Evolutionary conservation across 35 echinoderm and acorn worm genomes (phyloP), one percentile per base, ranked within the genome.

Genomic region (Nesometra sesokonis): DNA sequence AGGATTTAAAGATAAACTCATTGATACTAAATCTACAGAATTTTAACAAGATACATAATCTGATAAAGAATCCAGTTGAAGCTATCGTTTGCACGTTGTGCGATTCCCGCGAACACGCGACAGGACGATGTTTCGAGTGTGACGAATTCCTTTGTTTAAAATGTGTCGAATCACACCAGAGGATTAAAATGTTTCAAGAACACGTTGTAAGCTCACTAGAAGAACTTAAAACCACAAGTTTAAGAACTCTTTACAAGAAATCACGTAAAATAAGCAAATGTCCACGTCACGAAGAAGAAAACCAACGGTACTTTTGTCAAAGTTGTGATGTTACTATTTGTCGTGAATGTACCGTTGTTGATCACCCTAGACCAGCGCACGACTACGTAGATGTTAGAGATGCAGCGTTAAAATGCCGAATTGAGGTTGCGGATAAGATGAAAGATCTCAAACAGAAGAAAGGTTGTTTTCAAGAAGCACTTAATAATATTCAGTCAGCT

Each of bases 281-380:
- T 31, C 76, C n/a, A 13, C 82, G 15, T 33, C 88, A 90, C 23
- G 82, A 85, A 40, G 38, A 78, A 36, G 82, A 90, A 85, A 40
- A 38, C 17, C 32, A 77, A 35, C 21, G 82, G 21, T 90, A 84
- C 37, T 90, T 43, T 43, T 89, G 87, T 23, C 52, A 81, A 36
- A 89, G 80, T 17, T 89, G 88, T 90, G 88, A 83, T 11, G 82
- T 90, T 37, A 31, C 37, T 15, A 85, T 90, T 32, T 90, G 88
- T 46, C 82, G 83, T 77, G 83, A 90, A 40, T 90, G 88, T 79
- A 90, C 82, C 15, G 83, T 85, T 77, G 83, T 90, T 27, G 88
- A 90, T 19, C 88, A 90, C 77, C 77, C 57, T 77, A 84, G 77
- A 33, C 88, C 88, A 33, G 31, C 77, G 5, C 88, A 90, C 33